Conservation (phyloP, 2,888 invertebrate species). For the Ochropacha duplaris region DNA sequence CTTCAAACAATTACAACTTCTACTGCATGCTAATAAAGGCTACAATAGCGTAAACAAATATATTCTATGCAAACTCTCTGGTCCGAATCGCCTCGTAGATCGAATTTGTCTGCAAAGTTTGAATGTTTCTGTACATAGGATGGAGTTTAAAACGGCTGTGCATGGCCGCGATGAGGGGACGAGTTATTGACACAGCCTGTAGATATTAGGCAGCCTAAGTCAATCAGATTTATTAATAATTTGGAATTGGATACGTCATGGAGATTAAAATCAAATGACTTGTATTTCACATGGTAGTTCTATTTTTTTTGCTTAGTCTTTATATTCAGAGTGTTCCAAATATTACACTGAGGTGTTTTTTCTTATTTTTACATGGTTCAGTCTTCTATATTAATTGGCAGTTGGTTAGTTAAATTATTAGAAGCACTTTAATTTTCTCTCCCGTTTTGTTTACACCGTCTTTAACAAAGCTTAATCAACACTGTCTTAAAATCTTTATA, state of each 20-base stretch:
- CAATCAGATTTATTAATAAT: not conserved
- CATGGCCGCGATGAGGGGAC: conserved; percentile 41
- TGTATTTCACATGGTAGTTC: too few relatives aligned
- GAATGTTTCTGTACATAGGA: conserved; percentile 69
- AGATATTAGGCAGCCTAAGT: conserved; percentile 10
- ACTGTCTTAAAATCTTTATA: conserved; percentile 38
- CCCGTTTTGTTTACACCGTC: conserved; percentile 11
- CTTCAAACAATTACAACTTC: conserved; percentile 21
- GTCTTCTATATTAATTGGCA: not conserved
- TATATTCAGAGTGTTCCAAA: too few relatives aligned
- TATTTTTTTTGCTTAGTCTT: not conserved
- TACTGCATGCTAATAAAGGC: conserved; percentile 35
- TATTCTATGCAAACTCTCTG: conserved; percentile 42
- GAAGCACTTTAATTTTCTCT: not conserved
- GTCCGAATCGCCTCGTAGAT: conserved; percentile 68
- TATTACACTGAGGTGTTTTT: too few relatives aligned
- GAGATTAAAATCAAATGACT: too few relatives aligned
- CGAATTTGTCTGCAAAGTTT: conserved; percentile 83
- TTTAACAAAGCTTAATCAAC: conserved; percentile 33
- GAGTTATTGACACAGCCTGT: conserved; percentile 45
- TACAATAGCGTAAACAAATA: conserved; percentile 37
- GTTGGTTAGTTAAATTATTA: not conserved
- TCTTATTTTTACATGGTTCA: too few relatives aligned
- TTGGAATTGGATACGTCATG: too few relatives aligned
- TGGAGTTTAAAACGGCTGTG: conserved; percentile 58